Evolutionary conservation across 2,888 invertebrate genomes (phyloP), one percentile per base, ranked within the genome.

Genomic region (Mallateleia sp.): DNA sequence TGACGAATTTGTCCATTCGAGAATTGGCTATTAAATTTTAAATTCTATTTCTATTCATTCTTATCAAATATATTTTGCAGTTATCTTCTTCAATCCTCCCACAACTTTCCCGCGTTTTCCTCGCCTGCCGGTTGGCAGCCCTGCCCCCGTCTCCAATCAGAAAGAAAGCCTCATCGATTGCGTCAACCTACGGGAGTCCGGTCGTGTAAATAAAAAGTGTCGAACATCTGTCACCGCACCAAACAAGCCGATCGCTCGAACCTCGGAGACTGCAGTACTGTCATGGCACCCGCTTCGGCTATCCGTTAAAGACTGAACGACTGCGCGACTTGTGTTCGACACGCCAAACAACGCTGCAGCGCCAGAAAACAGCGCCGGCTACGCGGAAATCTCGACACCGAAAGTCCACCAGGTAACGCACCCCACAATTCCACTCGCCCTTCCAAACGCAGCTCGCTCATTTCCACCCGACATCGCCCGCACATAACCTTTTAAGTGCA

Each of bases 201-300:
- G 60, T 71, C 77, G 64, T 85, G 85, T 74, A 75, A 85, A 85
- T 81, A 80, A 84, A 79, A 80, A 85, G 75, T 77, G 81, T 81
- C 80, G 85, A 85, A 81, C 80, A 81, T 85, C 85, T 85, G 85
- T 80, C 85, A 85, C 50, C 38, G 80, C 69, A 64, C 24, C 80
- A 85, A 85, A 80, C 85, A 79, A 85, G 85, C 80, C 80, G 75
- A 85, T 58, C 47, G 69, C 60, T 67, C 18, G 38, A 85, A 80
- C 47, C 75, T 80, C 34, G 58, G 38, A 34, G n/a, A 45, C 64
- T 47, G 69, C 52, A 71, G 74, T 25, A 86, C 86, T 82, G 86
- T 86, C 86, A 86, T 86, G 82, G 82, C 82, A 78, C 52, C 82
- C 86, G 75, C 79, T 52, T 60, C 56, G 60, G 45, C 56, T 66